These are phyloP conservation scores for Otus scops DNA, from an alignment of 2,797 vertebrate species.

Conservation along the genomic window DNA sequence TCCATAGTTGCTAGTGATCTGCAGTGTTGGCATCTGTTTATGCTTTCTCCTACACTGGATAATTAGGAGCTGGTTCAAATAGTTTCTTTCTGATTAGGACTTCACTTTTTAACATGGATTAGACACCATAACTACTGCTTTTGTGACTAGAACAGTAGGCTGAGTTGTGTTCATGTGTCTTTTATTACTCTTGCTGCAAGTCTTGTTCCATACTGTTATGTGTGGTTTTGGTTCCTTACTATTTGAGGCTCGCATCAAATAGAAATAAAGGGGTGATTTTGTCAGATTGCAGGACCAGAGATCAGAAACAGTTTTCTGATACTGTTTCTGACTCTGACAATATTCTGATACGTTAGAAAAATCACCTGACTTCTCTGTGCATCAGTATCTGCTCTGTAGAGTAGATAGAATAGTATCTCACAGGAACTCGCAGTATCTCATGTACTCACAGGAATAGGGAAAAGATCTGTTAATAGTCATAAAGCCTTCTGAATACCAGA, in stretches of 20 bases:
- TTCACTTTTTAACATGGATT: background rate
- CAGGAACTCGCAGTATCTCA: background rate
- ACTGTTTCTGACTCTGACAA: background rate
- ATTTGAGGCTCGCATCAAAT: background rate
- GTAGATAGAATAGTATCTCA: background rate
- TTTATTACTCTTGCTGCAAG: background rate
- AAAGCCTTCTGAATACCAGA: background rate
- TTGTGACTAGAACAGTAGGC: background rate
- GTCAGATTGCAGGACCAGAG: background rate
- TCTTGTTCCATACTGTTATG: background rate
- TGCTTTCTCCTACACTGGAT: background rate
- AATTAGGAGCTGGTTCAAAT: slow-evolving; percentile 25
- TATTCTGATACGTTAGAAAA: background rate
- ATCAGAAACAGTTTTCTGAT: background rate
- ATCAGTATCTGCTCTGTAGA: background rate
- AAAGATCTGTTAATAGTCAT: background rate
- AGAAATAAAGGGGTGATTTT: background rate
- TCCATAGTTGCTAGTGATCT: slow-evolving; percentile 26
- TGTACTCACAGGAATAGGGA: background rate
- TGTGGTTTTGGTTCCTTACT: background rate
- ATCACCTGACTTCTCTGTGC: background rate
- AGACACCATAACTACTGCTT: background rate
- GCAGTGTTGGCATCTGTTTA: slow-evolving; percentile 4
- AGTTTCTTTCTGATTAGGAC: background rate
- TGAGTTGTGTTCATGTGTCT: background rate